Conservation (phyloP, 2,113 vertebrate species). For the Meriones unguiculatus region DNA sequence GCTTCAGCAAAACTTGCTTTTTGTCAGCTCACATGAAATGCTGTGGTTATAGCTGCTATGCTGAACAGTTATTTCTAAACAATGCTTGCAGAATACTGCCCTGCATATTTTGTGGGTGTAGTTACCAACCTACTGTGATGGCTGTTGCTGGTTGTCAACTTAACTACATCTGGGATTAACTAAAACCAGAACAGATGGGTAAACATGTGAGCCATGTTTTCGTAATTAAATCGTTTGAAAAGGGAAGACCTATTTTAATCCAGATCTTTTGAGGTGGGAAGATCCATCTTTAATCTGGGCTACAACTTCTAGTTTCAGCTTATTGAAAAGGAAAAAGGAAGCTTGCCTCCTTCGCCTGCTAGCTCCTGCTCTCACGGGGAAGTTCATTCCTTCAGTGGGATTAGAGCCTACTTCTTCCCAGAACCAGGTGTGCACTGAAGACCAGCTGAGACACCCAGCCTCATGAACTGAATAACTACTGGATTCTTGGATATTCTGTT, state of each 20-base stretch:
- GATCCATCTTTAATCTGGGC: not conserved
- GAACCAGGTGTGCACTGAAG: not conserved
- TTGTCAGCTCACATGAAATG: slow-evolving; percentile 76
- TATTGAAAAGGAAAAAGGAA: not conserved
- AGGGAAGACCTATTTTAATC: not conserved
- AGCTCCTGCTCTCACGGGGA: not conserved
- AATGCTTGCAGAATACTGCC: slow-evolving; percentile 73
- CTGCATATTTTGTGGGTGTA: slow-evolving; percentile 77
- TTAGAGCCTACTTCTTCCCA: not conserved
- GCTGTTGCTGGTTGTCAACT: not conserved
- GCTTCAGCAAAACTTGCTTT: slow-evolving; percentile 75
- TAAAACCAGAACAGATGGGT: not conserved
- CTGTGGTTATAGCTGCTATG: slow-evolving; percentile 82
- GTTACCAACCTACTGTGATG: slow-evolving; percentile 69
- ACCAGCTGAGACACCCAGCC: not conserved
- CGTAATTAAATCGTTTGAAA: not conserved
- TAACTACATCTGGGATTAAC: not conserved
- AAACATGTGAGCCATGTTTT: too few relatives aligned
- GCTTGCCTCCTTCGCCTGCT: not conserved
- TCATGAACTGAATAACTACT: not conserved
- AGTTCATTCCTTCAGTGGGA: not conserved
- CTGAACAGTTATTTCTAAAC: slow-evolving; percentile 84
- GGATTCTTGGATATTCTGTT: not conserved
- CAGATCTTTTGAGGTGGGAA: not conserved
- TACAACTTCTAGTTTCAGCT: not conserved